Evolutionary conservation across 2,113 vertebrate species (phyloP), one percentile per base, ranked within the genome.

Genomic region (Origma solitaria): DNA sequence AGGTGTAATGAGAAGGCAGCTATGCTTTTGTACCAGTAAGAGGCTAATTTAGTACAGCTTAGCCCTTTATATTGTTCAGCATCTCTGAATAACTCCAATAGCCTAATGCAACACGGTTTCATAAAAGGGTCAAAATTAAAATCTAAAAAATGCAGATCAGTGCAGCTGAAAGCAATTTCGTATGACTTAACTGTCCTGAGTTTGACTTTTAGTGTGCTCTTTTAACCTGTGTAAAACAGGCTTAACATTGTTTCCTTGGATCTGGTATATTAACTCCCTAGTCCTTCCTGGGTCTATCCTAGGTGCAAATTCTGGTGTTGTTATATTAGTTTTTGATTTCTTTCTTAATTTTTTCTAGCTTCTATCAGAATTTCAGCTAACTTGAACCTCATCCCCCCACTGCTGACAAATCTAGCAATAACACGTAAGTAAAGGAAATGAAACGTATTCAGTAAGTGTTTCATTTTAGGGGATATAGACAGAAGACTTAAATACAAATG

Each of bases 361-460:
- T 93, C 84, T 88, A 1, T 58, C 45, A 40, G n/a, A 77, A 49
- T 40, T 79, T 49, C 85, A 72, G 12, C 86, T 65, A 88, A 76
- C 15, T 65, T 96, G 4, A 97, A 95, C 72, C 13, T 97, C 78
- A 86, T 97, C 47, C 90, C 72, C 15, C 7, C 94, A 84, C 19
- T 95, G 61, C n/a, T 90, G 53, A 66, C 68, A 83, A 90, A 92
- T 30, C 76, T 90, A 77, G 15, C 96, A 72, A 30, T 97, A 95
- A 95, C 75, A 80, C 1, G 97, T 97, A 95, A 97, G 97, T 96
- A 81, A 72, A 78, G 33, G 38, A 93, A 92, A 84, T 30, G 0
- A 91, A 62, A 38, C 3, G 1, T 79, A 8, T 51, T 80, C 40
- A 19, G 4, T n/a, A 45, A 51, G 19, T 44, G 50, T 61, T 76